Percentiles rank a stretch among this genome's conserved stretches.
Conservation (phyloP, 2,888 invertebrate genomes). For the Scrobipalpa costella region DNA sequence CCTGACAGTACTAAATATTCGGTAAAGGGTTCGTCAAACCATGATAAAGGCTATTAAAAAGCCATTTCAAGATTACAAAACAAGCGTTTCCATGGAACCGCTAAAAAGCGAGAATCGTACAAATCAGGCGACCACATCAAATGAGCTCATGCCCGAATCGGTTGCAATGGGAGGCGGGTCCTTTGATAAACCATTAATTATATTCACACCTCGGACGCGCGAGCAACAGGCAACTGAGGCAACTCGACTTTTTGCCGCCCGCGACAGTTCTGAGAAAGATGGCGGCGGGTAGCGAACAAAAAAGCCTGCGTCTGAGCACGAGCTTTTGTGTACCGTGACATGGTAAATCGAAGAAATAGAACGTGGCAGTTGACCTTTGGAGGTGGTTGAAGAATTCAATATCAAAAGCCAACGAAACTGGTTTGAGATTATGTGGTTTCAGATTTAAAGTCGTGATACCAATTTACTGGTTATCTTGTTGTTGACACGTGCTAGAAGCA, state of each 20-base stretch:
- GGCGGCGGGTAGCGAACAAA: conserved; percentile 41
- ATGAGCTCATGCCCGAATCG: conserved; percentile 54
- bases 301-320: conserved; percentile 20
- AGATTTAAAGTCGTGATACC: neutral
- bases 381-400: conserved; percentile 15
- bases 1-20: neutral
- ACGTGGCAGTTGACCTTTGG: conserved; percentile 29
- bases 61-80: neutral
- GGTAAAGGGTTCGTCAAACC: neutral
- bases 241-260: conserved; percentile 47
- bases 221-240: conserved; percentile 39
- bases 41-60: neutral
- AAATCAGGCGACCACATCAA: conserved; percentile 40
- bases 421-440: neutral
- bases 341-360: conserved; percentile 41
- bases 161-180: conserved; percentile 55
- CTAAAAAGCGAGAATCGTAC: conserved; percentile 26
- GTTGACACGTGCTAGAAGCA: neutral
- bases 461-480: neutral
- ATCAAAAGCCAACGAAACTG: neutral
- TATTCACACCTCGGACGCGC: conserved; percentile 72
- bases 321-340: conserved; percentile 53
- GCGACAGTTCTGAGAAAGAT: conserved; percentile 69
- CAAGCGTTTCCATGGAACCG: neutral
- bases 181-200: conserved; percentile 77